Evolutionary conservation across 2,113 vertebrate genomes (phyloP), one percentile per base, ranked within the genome.

Genomic region (Triplophysa rosa): DNA sequence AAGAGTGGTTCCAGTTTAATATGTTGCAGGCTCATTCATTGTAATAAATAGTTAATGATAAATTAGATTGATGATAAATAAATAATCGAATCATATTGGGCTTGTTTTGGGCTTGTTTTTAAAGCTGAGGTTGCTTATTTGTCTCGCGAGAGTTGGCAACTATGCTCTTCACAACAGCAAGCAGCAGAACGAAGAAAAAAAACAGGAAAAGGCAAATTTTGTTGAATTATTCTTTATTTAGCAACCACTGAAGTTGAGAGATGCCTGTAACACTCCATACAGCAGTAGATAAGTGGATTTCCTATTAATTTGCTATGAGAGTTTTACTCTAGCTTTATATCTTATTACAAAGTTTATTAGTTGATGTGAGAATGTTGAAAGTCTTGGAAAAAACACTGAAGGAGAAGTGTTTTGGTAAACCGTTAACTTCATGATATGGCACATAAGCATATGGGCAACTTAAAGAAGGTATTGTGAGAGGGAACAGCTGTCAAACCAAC

Each of bases 181-280:
- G 42, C 2, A 45, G 42, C 42, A 45, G 12, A 45, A 45, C 8
- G 42, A 40, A n/a, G 40, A 42, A 8, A 42, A 12, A 10, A 56
- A n/a, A 8, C 52, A 9, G 17, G 14, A n/a, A 56, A 58, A 58
- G 1, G 54, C 19, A 6, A 1, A 10, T 3, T 29, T 70, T 75
- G 65, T 84, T 66, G 67, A 79, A 79, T 76, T 21, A 49, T 13
- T 79, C 59, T 76, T 79, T 79, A 79, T 80, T 82, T 79, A 71
- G 65, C 49, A 62, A 82, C 76, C 70, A 76, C 61, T 64, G 61
- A 63, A 37, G 19, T 54, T 72, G 62, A 77, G 73, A 76, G 70
- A 59, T 79, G 76, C 37, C 47, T 52, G 47, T 13, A 78, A 68
- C 47, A 76, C 70, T 71, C 24, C 71, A 79, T 67, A 82, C n/a